Evolutionary conservation across 2,797 vertebrate genomes (phyloP), one percentile per base, ranked within the genome.

Genomic region (Sebastes taczanowskii): DNA sequence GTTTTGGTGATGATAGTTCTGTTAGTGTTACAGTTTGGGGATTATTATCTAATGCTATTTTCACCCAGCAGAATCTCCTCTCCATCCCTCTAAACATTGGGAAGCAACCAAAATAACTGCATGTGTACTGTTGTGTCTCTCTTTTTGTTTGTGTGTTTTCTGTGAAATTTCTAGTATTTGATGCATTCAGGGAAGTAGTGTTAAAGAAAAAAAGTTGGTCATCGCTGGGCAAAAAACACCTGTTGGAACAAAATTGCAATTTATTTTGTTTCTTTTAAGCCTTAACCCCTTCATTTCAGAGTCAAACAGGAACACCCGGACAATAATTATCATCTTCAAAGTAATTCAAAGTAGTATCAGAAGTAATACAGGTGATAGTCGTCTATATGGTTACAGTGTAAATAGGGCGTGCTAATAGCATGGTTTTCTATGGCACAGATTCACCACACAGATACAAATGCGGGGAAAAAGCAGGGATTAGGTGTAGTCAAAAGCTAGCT

Each of bases 1-100:
- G 55, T 79, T 85, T 67, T 55, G 75, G 56, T 67, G 70, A 85
- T 77, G 72, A 86, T 53, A 42, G 76, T 34, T 85, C 16, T 82
- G 77, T 91, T 88, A 83, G 82, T 89, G 80, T 83, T 85, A 56
- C 70, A 88, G 67, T 86, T 85, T 77, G 72, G 38, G 46, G 71
- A 85, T 89, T 86, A 85, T 89, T 85, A 88, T 88, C 84, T 82
- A 77, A 86, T 68, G 73, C 58, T 64, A 74, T 77, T 82, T 87
- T 79, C 81, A 81, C n/a, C 71, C 59, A 27, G 77, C 38, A 71
- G 46, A 71, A 59, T 79, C 61, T 78, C 34, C 74, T 59, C 66
- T 78, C 66, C 70, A 70, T 81, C 70, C 30, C 46, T 76, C 38
- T 4, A 46, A 73, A 82, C 71, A 60, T 0, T n/a, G n/a, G 30